Conservation (phyloP, 2,113 vertebrate species). For the Trematocara macrostoma region DNA sequence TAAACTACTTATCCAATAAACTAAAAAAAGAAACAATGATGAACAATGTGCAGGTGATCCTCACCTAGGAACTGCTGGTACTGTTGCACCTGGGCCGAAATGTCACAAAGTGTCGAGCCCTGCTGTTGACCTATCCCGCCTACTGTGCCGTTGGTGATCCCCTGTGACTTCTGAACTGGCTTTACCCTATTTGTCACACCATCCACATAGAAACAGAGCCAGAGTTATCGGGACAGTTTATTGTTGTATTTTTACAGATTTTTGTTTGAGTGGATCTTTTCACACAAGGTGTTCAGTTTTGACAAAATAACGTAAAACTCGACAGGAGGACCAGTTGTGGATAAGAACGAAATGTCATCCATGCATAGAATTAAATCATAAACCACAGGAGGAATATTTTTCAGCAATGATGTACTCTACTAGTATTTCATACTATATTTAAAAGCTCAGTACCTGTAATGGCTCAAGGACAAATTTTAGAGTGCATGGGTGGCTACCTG, state of each 20-base stretch:
- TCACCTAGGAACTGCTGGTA: constrained; percentile 92
- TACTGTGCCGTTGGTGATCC: constrained; percentile 81
- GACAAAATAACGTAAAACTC: not conserved
- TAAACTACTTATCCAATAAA: not conserved
- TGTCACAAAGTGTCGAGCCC: constrained; percentile 75
- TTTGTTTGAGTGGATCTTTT: not conserved
- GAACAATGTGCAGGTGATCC: not conserved
- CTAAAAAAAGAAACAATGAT: not conserved
- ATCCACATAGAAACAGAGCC: not conserved
- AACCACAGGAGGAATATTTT: not conserved
- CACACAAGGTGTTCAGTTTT: not conserved
- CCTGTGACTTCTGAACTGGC: constrained; percentile 83
- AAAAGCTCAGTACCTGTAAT: not conserved
- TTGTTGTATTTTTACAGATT: not conserved
- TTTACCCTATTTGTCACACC: constrained; percentile 73
- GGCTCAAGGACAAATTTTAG: not conserved
- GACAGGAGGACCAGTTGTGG: not conserved
- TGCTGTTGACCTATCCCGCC: constrained; percentile 77
- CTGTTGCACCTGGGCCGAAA: constrained; percentile 88
- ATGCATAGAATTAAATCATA: not conserved
- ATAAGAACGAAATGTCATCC: not conserved
- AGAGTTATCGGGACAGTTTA: not conserved
- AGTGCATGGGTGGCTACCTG: constrained; percentile 65
- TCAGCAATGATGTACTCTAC: not conserved
- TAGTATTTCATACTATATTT: not conserved